A percentile compares a stretch with the other conserved stretches of the same genome.
These are phyloP conservation scores for Fregetta grallaria DNA, from an alignment of 2,113 vertebrate genomes.

Conservation along the genomic window DNA sequence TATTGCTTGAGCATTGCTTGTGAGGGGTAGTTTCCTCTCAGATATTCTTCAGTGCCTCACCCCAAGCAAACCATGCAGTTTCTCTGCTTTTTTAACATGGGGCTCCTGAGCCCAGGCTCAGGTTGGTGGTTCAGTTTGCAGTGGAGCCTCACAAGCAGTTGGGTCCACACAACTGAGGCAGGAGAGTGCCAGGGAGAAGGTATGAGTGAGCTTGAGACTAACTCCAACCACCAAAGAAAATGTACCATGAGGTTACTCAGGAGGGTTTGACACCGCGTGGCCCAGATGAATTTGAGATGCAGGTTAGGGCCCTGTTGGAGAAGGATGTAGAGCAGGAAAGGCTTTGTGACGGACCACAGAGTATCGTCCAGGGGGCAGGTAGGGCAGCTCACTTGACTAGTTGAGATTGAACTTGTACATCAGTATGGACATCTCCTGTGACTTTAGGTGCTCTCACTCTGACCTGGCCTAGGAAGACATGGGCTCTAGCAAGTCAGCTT, in stretches of 20 bases:
- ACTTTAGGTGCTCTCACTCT: background rate
- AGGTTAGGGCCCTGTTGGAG: background rate
- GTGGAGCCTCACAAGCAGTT: background rate
- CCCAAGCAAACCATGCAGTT: background rate
- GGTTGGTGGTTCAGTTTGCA: background rate
- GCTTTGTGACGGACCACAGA: background rate
- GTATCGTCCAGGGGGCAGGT: background rate
- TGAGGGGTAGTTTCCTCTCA: background rate
- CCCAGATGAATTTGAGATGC: fast-evolving
- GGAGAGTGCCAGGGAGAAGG: background rate
- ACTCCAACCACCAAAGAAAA: background rate
- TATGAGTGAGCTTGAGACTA: background rate
- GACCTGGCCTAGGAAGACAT: background rate
- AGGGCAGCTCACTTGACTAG: background rate
- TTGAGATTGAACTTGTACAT: background rate
- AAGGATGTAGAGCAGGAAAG: background rate
- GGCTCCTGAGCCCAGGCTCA: background rate
- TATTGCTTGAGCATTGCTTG: background rate
- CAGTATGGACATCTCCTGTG: background rate
- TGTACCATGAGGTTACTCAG: background rate
- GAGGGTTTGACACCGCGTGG: fast-evolving
- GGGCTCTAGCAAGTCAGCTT: background rate
- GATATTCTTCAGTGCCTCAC: background rate
- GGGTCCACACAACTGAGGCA: background rate
- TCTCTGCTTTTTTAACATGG: background rate